phyloP scores from a whole-genome alignment of 2,797 vertebrate species.

The Catostomus latipinnis region DNA sequence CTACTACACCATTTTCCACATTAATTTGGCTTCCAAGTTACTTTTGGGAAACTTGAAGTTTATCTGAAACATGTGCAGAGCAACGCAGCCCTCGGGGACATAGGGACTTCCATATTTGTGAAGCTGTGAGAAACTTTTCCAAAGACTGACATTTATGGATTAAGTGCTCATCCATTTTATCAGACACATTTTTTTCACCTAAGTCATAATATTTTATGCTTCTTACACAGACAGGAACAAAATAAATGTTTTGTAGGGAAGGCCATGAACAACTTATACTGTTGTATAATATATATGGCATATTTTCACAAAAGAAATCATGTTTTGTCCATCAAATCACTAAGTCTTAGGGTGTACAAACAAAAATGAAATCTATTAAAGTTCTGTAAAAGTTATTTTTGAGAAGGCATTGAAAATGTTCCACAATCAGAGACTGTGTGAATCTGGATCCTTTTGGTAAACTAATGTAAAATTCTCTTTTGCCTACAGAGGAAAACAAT shows the following conservation, averaged over 20 bases:
- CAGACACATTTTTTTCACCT: conserved; percentile 43
- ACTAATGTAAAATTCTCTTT: conserved; percentile 55
- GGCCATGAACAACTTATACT: not conserved
- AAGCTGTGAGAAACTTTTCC: conserved; percentile 53
- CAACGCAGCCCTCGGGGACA: conserved; percentile 38
- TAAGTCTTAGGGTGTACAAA: too few species aligned
- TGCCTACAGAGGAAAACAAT: conserved; percentile 46
- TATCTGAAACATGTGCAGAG: conserved; percentile 73
- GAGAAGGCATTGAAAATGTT: conserved; percentile 42
- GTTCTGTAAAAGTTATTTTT: conserved; percentile 31
- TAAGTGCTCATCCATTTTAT: conserved; percentile 60
- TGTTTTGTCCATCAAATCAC: conserved; percentile 5
- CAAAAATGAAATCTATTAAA: too few species aligned
- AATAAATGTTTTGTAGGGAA: not conserved
- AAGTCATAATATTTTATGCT: conserved; percentile 42
- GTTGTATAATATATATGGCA: too few species aligned
- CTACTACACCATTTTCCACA: conserved; percentile 82
- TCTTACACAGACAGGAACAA: conserved; percentile 11
- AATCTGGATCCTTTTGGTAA: conserved; percentile 47
- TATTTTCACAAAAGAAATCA: too few species aligned
- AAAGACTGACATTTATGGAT: conserved; percentile 56
- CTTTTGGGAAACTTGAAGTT: conserved; percentile 80
- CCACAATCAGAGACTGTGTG: conserved; percentile 31
- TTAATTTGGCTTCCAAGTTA: conserved; percentile 83
- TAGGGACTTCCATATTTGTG: conserved; percentile 53